These are phyloP conservation scores for Mythimna ferrago DNA, from an alignment of 2,888 invertebrate species.

Conservation along the genomic window DNA sequence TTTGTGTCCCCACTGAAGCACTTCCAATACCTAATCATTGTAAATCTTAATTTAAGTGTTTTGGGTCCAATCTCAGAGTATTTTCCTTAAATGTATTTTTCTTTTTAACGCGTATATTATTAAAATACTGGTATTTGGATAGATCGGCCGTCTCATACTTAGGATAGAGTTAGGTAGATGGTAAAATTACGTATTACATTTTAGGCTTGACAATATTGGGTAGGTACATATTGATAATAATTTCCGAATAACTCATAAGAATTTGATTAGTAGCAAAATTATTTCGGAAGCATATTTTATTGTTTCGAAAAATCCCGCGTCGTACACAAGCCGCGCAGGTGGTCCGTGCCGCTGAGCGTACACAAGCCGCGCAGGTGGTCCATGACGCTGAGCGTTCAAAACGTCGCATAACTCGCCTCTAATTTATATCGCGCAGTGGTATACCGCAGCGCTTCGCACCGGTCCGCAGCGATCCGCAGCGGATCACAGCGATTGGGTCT, in stretches of 20 bases:
- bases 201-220: neutral
- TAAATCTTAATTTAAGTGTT: constrained; percentile 31
- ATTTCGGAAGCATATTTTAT: constrained; percentile 2
- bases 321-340: constrained; percentile 10
- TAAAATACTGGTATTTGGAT: neutral
- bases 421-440: constrained; percentile 34
- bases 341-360: constrained; percentile 38
- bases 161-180: neutral
- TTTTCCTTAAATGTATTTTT: neutral
- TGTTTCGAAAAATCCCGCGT: neutral
- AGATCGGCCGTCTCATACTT: neutral
- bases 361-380: constrained; percentile 14
- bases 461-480: constrained; percentile 19
- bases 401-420: constrained; percentile 38
- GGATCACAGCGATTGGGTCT: constrained; percentile 20
- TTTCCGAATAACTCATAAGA: neutral
- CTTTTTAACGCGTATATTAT: neutral
- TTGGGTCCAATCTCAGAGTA: neutral
- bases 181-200: neutral
- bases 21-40: constrained; percentile 20
- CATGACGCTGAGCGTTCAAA: constrained; percentile 42
- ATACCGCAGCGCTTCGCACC: constrained; percentile 15
- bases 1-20: constrained; percentile 4
- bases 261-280: constrained; percentile 12
- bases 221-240: neutral